Percentiles rank a stretch among this genome's conserved stretches.
phyloP scores from a whole-genome alignment of 2,797 vertebrate species.

The Eremophila alpestris region DNA sequence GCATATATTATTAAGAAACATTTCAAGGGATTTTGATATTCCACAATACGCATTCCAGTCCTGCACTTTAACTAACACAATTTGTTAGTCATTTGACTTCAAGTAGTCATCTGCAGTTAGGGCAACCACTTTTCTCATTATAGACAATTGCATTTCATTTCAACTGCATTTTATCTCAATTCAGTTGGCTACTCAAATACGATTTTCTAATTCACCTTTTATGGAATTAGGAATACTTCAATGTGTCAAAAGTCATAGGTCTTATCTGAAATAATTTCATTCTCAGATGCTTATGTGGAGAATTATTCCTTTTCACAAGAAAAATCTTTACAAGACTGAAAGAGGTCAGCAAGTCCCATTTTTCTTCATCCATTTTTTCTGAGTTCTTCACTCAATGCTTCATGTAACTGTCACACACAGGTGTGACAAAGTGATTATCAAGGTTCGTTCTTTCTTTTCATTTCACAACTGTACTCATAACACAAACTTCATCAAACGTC shows the following conservation, averaged over 20 bases:
- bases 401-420: background rate
- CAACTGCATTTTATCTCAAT: background rate
- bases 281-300: background rate
- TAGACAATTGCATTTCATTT: background rate
- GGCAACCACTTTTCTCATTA: background rate
- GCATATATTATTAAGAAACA: background rate
- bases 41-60: background rate
- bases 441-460: background rate
- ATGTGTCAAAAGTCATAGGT: background rate
- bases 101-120: background rate
- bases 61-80: background rate
- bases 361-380: background rate
- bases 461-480: background rate
- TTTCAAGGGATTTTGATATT: background rate
- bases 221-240: background rate
- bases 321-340: background rate
- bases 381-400: background rate
- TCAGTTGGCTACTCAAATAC: background rate
- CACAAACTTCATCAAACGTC: background rate
- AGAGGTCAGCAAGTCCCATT: background rate
- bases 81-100: background rate
- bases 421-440: background rate
- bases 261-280: background rate
- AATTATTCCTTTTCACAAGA: background rate
- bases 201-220: background rate